Base-by-base conservation (phyloP, 1,140 invertebrate genomes). In the Hetaerina americana region DNA sequence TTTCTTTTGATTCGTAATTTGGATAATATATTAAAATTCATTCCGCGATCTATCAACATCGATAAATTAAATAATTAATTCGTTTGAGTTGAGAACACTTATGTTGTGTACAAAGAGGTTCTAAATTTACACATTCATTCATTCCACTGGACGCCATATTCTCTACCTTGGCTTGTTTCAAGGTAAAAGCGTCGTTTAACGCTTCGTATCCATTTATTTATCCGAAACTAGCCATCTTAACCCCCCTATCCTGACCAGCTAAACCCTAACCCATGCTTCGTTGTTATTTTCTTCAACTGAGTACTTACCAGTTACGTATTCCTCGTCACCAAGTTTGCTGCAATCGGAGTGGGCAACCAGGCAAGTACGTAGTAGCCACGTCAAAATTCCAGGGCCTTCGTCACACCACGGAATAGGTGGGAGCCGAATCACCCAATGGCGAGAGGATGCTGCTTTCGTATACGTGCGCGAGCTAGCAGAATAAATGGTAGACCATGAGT, bases 251-350 rank as follows among this genome's bases (percentile, higher is more conserved):
- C 15, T 57, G 40, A 57, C 40, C 40, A 57, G 40, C 40, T 57
- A 57, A 57, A 57, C 40, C 40, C 40, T 57, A 57, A 69, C 84
- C 86, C 85, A 85, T 86, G 86, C 85, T 85, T 84, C 85, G 82
- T 84, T 85, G 86, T 87, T 88, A 83, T 83, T 85, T 87, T 84
- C 84, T 85, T 85, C 85, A 83, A 83, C 87, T 87, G 87, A 75
- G 86, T 89, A 91, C 90, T 91, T 89, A 92, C 90, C 90, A 90
- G 89, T 92, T 93, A 92, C 91, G 91, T 92, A 92, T 91, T 92
- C 90, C 89, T 92, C 91, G 91, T 92, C 90, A 92, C 90, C 88
- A 89, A 90, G 85, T 92, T 91, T 91, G 90, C 90, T 89, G 90
- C 89, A 88, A 90, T 89, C 88, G 88, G 90, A 93, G 89, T 92